These are phyloP conservation scores for Rhipidura dahli DNA, from an alignment of 2,113 vertebrate genomes.

Conservation along the genomic window DNA sequence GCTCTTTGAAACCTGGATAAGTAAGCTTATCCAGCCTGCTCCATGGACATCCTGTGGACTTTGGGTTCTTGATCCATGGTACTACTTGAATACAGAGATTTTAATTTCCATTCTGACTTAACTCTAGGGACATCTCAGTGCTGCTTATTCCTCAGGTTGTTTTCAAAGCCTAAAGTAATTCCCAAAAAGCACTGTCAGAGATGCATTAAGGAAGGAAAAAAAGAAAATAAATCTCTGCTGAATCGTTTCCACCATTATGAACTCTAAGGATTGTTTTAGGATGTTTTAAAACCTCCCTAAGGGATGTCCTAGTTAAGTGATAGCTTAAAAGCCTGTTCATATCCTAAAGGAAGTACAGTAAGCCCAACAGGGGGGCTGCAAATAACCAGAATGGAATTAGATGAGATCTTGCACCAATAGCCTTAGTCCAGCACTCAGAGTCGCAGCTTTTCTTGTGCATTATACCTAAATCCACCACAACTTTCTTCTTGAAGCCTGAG, in stretches of 20 bases:
- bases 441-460: neutral
- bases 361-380: neutral
- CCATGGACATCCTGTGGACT: neutral
- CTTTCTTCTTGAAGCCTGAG: neutral
- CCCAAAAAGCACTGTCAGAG: neutral
- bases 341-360: neutral
- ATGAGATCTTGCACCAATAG: neutral
- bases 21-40: neutral
- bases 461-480: neutral
- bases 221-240: neutral
- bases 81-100: neutral
- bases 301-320: neutral
- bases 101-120: neutral
- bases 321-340: neutral
- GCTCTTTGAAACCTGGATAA: constrained; percentile 10
- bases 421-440: neutral
- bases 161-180: constrained; percentile 23
- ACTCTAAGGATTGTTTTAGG: neutral
- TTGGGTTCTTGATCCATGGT: neutral
- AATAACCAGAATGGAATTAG: neutral
- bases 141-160: neutral
- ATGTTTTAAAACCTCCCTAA: neutral
- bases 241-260: neutral
- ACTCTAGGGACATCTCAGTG: neutral
- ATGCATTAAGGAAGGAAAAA: neutral